Base-by-base conservation (phyloP, 2,888 invertebrate species). In the Drosophila anomelani region DNA sequence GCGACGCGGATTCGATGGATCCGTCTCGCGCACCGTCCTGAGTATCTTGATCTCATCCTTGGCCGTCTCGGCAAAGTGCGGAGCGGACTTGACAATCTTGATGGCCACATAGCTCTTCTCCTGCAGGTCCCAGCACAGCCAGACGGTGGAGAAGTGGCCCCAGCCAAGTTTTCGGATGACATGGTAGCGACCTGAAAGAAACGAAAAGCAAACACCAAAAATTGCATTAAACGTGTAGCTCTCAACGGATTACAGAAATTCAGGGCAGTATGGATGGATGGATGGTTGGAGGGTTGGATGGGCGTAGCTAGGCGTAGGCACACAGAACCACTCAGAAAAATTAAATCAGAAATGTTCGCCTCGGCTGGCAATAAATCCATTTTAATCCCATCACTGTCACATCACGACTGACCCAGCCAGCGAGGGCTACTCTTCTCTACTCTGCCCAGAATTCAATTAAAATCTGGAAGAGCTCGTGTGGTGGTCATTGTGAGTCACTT, bases 111-210 rank as follows among this genome's bases (percentile, higher is more conserved):
- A 99, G 84, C 98, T 95, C 92, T 97, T 98, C 90, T 97, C 97
- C 91, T 97, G 96, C 91, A 96, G 94, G 94, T 99, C 99, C 99
- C 99, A 99, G 93, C 98, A 98, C 79, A 99, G 95, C 99, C 99
- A 99, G 47, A 99, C 99, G 10, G 99, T 99, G 56, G 99, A 99
- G 93, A 99, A 99, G 93, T 99, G 99, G 74, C 99, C 99, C 93
- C 93, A 93, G 36, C 93, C 99, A 97, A 92, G 98, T 94, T 95
- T 99, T 96, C 93, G 95, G 94, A 91, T 94, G 90, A 93, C 93
- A 85, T 93, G 93, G 82, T 93, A 93, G 70, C 93, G 92, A 79
- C 91, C 92, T 91, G 68, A n/a, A 26, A 26, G 7, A 17, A 51
- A 2, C 23, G 23, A 23, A 17, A 6, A 32, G 46, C 32, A 51